Evolutionary conservation across 37 sponge, comb jelly and placozoan genomes (phyloP), one percentile per base, ranked within the genome.

Genomic region (Aplysina aerophoba): DNA sequence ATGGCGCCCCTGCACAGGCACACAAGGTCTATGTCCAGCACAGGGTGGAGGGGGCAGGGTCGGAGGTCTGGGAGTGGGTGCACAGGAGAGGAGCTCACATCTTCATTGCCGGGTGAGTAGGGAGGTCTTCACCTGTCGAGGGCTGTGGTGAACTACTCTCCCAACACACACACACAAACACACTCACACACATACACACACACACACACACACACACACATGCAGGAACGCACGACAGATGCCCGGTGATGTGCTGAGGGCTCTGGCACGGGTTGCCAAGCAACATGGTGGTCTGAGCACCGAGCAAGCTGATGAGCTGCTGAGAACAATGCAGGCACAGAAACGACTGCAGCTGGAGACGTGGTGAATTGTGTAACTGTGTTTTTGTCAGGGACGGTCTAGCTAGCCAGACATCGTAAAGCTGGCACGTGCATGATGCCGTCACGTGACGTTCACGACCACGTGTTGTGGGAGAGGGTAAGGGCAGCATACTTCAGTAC

Each of bases 1-100:
- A n/a, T n/a, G n/a, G n/a, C n/a, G n/a, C n/a, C n/a, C n/a, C n/a
- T n/a, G n/a, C 56, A 78, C 56, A 89, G 88, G 90, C 87, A 0
- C 35, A 81, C 59, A 99, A 99, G 84, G 86, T 90, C 27, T 99
- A 99, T 85, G 99, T 99, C 16, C 99, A 99, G 59, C 92, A 99
- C 82, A 53, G 81, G 41, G 86, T 99, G 21, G 73, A 87, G 73
- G 92, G 89, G 83, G 58, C 88, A 25, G 94, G 89, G 17, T 55
- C 55, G 60, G 55, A 82, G 40, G 92, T 95, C 22, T 97, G 94
- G 94, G 44, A 87, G 62, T 89, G 90, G 89, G 11, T 97, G 25
- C 12, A n/a, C 1, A 31, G 11, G 13, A 67, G 83, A 55, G 55
- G 87, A 38, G 98, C 98, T 28, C 82, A 79, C 58, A 55, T 97